Evolutionary conservation across 2,797 vertebrate genomes (phyloP).

Genomic region (Tapera naevia): DNA sequence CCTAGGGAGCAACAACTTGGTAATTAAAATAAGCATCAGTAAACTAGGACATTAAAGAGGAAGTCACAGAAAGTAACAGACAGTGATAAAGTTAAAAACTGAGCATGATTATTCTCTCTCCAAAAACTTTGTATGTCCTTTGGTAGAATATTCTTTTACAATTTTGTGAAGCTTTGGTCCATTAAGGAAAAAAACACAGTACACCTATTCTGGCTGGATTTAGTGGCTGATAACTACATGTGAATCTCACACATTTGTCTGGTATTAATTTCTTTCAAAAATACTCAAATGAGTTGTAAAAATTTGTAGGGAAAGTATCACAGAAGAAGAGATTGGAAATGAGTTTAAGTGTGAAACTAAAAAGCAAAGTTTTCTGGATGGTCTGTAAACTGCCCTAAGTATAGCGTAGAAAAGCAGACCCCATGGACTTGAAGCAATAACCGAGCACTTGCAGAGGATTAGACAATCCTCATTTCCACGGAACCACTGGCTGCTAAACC

Average conservation of each 20-base stretch:
- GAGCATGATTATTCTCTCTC: background rate
- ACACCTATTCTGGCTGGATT: background rate
- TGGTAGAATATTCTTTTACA: background rate
- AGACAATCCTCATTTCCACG: constrained; percentile 33
- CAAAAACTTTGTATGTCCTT: background rate
- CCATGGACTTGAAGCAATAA: background rate
- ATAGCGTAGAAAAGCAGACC: background rate
- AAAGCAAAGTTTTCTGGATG: background rate
- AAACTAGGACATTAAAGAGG: background rate
- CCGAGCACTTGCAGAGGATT: constrained; percentile 11
- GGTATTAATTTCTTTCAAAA: background rate
- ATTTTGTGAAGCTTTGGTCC: background rate
- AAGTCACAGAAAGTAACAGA: background rate
- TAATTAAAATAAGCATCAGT: background rate
- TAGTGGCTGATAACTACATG: background rate
- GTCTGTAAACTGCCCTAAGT: background rate
- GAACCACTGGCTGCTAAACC: constrained; percentile 55
- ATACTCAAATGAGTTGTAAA: background rate
- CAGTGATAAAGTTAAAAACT: background rate
- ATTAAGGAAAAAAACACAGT: background rate
- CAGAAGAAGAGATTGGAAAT: background rate
- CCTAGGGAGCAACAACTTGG: background rate
- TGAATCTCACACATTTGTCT: background rate
- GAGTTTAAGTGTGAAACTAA: background rate
- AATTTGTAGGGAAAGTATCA: background rate